phyloP scores from a whole-genome alignment of 2,797 vertebrate species.

The Sylvia borin region DNA sequence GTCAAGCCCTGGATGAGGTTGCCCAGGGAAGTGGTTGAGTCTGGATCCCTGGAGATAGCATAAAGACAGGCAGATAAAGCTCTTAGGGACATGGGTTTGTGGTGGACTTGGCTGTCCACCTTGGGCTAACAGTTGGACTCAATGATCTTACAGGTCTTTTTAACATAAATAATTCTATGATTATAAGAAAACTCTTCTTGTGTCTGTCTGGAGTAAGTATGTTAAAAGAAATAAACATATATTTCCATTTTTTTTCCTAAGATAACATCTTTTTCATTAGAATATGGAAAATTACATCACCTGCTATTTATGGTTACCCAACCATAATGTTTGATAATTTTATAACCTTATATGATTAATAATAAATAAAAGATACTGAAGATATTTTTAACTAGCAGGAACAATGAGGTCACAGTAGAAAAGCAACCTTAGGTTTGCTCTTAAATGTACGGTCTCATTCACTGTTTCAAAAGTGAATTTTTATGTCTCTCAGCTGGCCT shows the following conservation, averaged over 20 bases:
- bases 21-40: background rate
- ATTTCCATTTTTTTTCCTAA: background rate
- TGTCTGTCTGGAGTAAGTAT: background rate
- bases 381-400: background rate
- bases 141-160: background rate
- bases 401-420: background rate
- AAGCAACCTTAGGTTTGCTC: background rate
- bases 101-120: background rate
- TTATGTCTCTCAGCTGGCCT: background rate
- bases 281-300: background rate
- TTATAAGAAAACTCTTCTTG: background rate
- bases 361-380: background rate
- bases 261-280: background rate
- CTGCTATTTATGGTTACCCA: background rate
- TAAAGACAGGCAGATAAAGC: background rate
- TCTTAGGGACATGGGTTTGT: background rate
- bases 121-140: background rate
- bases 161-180: background rate
- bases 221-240: background rate
- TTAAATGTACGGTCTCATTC: background rate
- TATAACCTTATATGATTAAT: background rate
- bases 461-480: background rate
- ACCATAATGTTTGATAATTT: background rate
- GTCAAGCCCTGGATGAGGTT: background rate
- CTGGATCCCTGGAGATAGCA: background rate